phyloP scores from a whole-genome alignment of 2,113 vertebrate genomes.

The Syrrhaptes paradoxus region DNA sequence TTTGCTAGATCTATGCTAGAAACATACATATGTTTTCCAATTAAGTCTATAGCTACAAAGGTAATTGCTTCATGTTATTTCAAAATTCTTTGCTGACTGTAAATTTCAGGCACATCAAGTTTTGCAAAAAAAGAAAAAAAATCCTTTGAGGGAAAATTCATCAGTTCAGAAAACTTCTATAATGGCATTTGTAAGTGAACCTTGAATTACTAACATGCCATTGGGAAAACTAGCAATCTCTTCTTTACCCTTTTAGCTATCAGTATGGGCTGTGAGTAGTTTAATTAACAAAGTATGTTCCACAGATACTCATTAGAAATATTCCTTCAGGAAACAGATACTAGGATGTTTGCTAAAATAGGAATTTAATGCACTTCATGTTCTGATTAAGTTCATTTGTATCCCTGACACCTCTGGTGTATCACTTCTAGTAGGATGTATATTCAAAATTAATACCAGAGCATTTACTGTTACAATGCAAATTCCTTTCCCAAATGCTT shows the following conservation, averaged over 20 bases:
- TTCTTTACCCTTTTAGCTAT: not conserved
- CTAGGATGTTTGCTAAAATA: not conserved
- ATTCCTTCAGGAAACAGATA: not conserved
- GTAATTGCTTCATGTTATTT: not conserved
- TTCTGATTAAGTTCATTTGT: not conserved
- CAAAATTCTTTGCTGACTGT: not conserved
- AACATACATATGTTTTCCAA: not conserved
- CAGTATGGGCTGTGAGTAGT: not conserved
- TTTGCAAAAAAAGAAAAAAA: not conserved
- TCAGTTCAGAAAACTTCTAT: not conserved
- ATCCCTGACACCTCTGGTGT: not conserved
- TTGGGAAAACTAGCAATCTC: not conserved
- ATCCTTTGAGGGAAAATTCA: not conserved
- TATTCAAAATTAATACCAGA: not conserved
- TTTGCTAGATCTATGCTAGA: not conserved
- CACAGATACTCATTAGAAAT: conserved; percentile 4
- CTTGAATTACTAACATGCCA: not conserved
- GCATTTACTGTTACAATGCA: not conserved
- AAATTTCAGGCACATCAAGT: not conserved
- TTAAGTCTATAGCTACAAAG: not conserved
- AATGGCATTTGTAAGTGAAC: not conserved
- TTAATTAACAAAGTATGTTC: conserved; percentile 11
- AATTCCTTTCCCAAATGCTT: not conserved
- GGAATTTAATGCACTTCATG: not conserved
- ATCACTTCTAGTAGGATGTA: not conserved